A percentile compares a stretch with the other conserved stretches of the same genome.
phyloP scores from a whole-genome alignment of 2,797 vertebrate genomes.

The Bovichtus variegatus region DNA sequence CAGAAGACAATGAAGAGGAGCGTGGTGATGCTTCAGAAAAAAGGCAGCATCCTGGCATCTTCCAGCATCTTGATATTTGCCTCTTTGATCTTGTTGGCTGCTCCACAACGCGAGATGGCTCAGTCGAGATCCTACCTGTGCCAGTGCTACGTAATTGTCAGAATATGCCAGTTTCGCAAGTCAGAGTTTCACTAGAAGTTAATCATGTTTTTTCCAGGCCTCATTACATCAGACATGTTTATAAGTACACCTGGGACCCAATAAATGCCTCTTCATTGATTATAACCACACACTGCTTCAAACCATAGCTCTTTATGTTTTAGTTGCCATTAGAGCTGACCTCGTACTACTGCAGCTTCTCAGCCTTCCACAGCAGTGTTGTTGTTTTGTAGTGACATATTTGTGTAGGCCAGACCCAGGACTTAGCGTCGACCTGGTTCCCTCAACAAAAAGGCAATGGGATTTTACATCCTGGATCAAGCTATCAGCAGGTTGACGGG shows the following conservation, averaged over 20 bases:
- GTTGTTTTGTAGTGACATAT: background rate
- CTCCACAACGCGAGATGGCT: conserved; percentile 61
- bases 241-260: background rate
- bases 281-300: background rate
- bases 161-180: conserved; percentile 43
- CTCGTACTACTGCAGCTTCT: background rate
- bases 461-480: no score
- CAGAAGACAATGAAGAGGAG: conserved; percentile 49
- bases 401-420: no score
- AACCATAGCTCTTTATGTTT: background rate
- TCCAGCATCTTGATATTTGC: conserved; percentile 52
- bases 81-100: conserved; percentile 67
- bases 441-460: no score
- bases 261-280: background rate
- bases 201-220: conserved; percentile 7
- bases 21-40: conserved; percentile 25
- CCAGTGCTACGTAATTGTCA: conserved; percentile 45
- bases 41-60: conserved; percentile 35
- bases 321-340: background rate
- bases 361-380: background rate
- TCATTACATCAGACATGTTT: conserved; percentile 6
- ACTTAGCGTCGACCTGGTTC: no score
- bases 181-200: conserved; percentile 32
- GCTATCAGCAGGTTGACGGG: no score
- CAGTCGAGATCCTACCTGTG: conserved; percentile 49